These are phyloP conservation scores for Archaeoteleia sp. DNA, from an alignment of 2,888 invertebrate species.

Conservation along the genomic window DNA sequence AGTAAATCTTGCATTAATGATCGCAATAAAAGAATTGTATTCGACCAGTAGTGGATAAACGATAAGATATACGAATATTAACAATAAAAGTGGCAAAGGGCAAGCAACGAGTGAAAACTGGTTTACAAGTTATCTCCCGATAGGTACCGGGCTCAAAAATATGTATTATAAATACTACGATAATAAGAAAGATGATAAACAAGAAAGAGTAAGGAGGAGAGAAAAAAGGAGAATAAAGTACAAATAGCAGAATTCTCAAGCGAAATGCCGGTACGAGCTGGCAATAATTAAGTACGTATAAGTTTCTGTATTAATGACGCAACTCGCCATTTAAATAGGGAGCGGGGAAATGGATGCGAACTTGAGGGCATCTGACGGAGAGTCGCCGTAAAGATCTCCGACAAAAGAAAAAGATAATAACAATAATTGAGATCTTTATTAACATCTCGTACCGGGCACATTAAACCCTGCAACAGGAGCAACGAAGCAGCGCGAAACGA, in stretches of 20 bases:
- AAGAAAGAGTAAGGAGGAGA: slow-evolving; percentile 33
- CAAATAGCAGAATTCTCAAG: slow-evolving; percentile 52
- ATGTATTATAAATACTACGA: slow-evolving; percentile 25
- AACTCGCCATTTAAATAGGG: slow-evolving; percentile 45
- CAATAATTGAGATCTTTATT: slow-evolving; percentile 49
- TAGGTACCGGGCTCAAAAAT: slow-evolving; percentile 20
- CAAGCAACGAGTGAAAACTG: slow-evolving; percentile 39
- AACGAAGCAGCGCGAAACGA: slow-evolving; percentile 25
- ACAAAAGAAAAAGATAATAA: slow-evolving; percentile 44
- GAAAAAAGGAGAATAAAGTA: slow-evolving; percentile 48
- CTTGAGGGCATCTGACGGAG: slow-evolving; percentile 39
- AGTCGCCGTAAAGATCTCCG: slow-evolving; percentile 27
- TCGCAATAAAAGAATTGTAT: slow-evolving; percentile 31
- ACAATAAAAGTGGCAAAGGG: slow-evolving; percentile 50
- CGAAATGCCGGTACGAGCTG: slow-evolving; percentile 35
- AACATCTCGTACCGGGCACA: slow-evolving; percentile 21
- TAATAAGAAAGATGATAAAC: slow-evolving; percentile 51
- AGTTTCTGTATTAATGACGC: slow-evolving; percentile 52
- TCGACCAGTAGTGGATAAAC: slow-evolving; percentile 33
- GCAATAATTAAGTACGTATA: slow-evolving; percentile 53
- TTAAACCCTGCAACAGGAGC: slow-evolving; percentile 23
- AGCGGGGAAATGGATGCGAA: slow-evolving; percentile 33
- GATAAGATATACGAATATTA: slow-evolving; percentile 46
- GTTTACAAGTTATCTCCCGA: slow-evolving; percentile 34
- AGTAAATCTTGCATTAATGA: slow-evolving; percentile 34